phyloP scores from a whole-genome alignment of 2,888 invertebrate species.

The Agriopis leucophaearia region DNA sequence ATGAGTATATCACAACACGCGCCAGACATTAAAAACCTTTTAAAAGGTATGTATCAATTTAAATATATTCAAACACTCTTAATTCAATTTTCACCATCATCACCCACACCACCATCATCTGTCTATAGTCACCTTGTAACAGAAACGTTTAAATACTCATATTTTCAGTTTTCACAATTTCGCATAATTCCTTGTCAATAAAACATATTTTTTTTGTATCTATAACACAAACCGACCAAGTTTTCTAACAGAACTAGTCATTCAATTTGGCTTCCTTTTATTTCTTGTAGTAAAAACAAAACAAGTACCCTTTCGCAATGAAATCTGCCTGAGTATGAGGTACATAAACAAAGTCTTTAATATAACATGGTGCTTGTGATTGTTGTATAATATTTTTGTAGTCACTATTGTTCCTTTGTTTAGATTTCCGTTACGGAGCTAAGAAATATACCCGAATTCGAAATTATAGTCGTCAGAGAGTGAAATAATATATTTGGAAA shows the following conservation, averaged over 20 bases:
- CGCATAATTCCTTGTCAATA: slow-evolving; percentile 7
- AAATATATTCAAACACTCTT: background rate
- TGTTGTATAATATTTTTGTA: slow-evolving; percentile 16
- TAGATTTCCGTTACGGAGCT: slow-evolving; percentile 66
- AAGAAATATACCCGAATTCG: slow-evolving; percentile 65
- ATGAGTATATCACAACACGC: too few relatives aligned
- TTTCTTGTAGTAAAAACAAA: slow-evolving; percentile 49
- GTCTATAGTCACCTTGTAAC: background rate
- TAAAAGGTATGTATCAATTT: too few relatives aligned
- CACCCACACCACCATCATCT: too few relatives aligned
- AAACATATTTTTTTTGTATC: slow-evolving; percentile 17
- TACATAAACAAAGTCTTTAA: background rate
- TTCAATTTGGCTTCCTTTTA: slow-evolving; percentile 69
- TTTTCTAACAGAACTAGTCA: slow-evolving; percentile 60
- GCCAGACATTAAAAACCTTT: too few relatives aligned
- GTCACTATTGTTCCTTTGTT: slow-evolving; percentile 60
- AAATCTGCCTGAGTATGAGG: background rate
- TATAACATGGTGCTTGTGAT: slow-evolving; percentile 16
- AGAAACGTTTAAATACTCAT: too few relatives aligned
- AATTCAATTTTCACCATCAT: too few relatives aligned
- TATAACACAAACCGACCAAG: slow-evolving; percentile 56
- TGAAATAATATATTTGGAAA: slow-evolving; percentile 65
- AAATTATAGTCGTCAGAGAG: slow-evolving; percentile 63
- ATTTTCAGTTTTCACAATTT: background rate
- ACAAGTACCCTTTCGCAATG: slow-evolving; percentile 9